These are phyloP conservation scores for Oncorhynchus tshawytscha DNA, from an alignment of 2,113 vertebrate genomes.

Conservation along the genomic window DNA sequence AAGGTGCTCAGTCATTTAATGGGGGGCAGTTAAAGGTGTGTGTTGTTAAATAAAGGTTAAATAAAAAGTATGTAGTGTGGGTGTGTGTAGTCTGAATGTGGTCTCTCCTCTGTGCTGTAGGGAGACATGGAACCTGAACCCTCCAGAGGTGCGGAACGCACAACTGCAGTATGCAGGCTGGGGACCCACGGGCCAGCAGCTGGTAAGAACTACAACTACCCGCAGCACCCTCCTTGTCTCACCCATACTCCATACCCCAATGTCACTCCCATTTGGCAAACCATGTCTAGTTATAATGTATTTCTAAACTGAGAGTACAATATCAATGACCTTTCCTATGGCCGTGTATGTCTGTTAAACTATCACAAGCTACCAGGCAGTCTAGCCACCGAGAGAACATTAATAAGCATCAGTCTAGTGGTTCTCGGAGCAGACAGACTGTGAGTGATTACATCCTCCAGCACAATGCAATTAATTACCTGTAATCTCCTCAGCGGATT, in stretches of 20 bases:
- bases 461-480: constrained; percentile 68
- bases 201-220: constrained; percentile 80
- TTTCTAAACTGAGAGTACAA: no score
- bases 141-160: constrained; percentile 91
- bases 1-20: constrained; percentile 6
- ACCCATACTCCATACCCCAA: background rate
- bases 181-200: constrained; percentile 93
- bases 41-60: background rate
- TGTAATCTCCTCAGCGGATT: constrained; percentile 59
- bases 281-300: no score
- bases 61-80: background rate
- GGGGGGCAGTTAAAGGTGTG: background rate
- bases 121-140: constrained; percentile 90
- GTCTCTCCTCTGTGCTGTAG: constrained; percentile 59
- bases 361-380: background rate
- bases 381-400: background rate
- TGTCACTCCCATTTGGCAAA: no score
- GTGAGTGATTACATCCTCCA: constrained; percentile 54
- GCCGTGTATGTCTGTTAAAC: background rate
- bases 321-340: background rate
- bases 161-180: constrained; percentile 95
- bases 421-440: constrained; percentile 35
- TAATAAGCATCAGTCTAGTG: constrained; percentile 5
- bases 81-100: background rate
- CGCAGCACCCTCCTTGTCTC: background rate